Base-by-base conservation (phyloP, 2,888 invertebrate genomes). In the Clusia tigrina region DNA sequence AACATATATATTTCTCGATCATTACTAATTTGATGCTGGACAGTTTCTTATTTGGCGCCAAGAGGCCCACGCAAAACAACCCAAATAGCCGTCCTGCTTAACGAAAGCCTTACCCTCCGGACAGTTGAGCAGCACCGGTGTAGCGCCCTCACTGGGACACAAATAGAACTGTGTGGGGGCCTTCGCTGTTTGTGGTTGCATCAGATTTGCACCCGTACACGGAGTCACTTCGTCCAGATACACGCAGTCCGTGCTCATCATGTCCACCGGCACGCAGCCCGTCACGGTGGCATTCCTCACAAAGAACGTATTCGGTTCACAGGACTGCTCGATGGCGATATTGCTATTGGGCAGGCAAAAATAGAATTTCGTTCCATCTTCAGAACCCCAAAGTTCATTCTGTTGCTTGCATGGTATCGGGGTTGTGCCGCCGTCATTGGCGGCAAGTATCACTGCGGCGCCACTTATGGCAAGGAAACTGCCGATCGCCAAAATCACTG, bases 121-220 rank as follows among this genome's bases (percentile, higher is more conserved):
- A 54, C 76, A 76, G 1, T 25, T 0, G 25, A 73, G 26, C 17
- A 56, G 46, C 1, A 69, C 2, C 1, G 71, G 69, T 0, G n/a
- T 3, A n/a, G 52, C 63, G 22, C 58, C 66, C 18, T n/a, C 58
- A 6, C 15, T 15, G 1, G 65, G 9, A 18, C 76, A 76, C 1
- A 72, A 22, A 57, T 72, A 76, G 55, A 46, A 76, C 32, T 70
- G 37, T 6, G 64, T 69, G 0, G 74, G 76, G 54, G 69, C 62
- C 2, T 6, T 2, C 42, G 68, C 60, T 0, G 65, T 9, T 3
- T 70, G 64, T 18, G 71, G 74, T 56, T 71, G 71, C 5, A 2
- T 48, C 0, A 72, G 1, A 37, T 69, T 65, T 1, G 17, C 48
- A 3, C 69, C 71, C 1, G 53, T 54, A 22, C 76, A 76, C 0